Percentiles rank a stretch among this genome's conserved stretches.
These are phyloP conservation scores for Microtus ochrogaster DNA, from an alignment of 2,113 vertebrate species.

Conservation along the genomic window DNA sequence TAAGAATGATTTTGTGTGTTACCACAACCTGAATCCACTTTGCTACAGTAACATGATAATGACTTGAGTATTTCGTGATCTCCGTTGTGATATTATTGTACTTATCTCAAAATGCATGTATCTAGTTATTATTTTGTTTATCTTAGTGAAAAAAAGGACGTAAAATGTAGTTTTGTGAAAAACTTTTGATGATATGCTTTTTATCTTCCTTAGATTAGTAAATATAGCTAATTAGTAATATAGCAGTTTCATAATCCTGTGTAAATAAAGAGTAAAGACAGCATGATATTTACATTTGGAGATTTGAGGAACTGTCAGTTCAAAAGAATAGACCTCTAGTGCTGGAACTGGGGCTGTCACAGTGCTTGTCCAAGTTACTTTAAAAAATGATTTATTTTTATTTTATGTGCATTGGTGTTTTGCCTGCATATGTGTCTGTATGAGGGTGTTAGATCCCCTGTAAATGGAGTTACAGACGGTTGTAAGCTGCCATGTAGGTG, in stretches of 20 bases:
- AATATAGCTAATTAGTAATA: not conserved
- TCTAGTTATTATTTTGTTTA: constrained; percentile 31
- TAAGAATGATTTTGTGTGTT: not conserved
- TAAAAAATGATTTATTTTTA: no score
- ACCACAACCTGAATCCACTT: not conserved
- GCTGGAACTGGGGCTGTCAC: no score
- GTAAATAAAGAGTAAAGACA: constrained; percentile 25
- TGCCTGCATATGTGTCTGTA: no score
- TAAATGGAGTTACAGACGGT: no score
- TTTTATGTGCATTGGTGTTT: no score
- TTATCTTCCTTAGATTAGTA: not conserved
- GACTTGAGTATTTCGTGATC: not conserved
- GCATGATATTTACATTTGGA: constrained; percentile 22
- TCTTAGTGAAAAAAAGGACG: constrained; percentile 13
- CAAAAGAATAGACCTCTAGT: not conserved
- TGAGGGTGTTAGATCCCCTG: no score
- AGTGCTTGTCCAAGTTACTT: not conserved
- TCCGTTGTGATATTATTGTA: not conserved
- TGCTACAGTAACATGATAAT: not conserved
- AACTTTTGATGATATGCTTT: constrained; percentile 6
- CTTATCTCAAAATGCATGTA: not conserved
- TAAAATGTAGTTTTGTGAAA: constrained; percentile 37
- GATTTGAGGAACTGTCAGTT: not conserved
- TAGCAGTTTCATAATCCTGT: not conserved
- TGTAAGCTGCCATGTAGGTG: no score